Evolutionary conservation across 2,113 vertebrate species (phyloP).

Genomic region (Lophochroa leadbeateri): DNA sequence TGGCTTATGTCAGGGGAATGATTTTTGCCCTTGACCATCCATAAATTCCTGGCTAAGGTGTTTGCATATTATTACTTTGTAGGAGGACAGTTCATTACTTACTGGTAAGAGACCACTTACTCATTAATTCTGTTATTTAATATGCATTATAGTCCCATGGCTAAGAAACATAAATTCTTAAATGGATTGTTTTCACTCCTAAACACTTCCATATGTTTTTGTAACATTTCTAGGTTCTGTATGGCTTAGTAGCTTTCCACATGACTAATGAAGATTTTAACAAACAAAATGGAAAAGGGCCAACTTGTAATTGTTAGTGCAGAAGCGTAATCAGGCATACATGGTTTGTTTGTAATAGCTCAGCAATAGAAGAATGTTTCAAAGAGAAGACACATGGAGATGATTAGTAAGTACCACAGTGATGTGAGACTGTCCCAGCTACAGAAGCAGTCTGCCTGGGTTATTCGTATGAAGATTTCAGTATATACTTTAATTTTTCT

Average conservation of each 20-base stretch:
- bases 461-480: slow-evolving; percentile 5
- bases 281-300: slow-evolving; percentile 61
- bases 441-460: not conserved
- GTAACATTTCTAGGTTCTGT: slow-evolving; percentile 12
- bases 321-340: slow-evolving; percentile 61
- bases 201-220: not conserved
- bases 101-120: not conserved
- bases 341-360: slow-evolving; percentile 63
- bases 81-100: not conserved
- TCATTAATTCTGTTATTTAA: not conserved
- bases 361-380: slow-evolving; percentile 53
- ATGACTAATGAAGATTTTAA: slow-evolving; percentile 70
- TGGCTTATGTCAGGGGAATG: not conserved
- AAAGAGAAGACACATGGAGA: slow-evolving; percentile 52
- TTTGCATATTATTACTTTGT: not conserved
- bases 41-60: not conserved
- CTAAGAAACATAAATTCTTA: not conserved
- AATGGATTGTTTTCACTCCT: not conserved
- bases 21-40: not conserved
- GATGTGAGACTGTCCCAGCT: slow-evolving; percentile 6
- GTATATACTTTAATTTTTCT: slow-evolving; percentile 34
- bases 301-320: slow-evolving; percentile 67
- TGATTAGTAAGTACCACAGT: slow-evolving; percentile 43
- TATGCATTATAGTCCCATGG: not conserved
- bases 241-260: slow-evolving; percentile 35